phyloP scores from a whole-genome alignment of 2,113 vertebrate genomes.

The Pterophyllum scalare region DNA sequence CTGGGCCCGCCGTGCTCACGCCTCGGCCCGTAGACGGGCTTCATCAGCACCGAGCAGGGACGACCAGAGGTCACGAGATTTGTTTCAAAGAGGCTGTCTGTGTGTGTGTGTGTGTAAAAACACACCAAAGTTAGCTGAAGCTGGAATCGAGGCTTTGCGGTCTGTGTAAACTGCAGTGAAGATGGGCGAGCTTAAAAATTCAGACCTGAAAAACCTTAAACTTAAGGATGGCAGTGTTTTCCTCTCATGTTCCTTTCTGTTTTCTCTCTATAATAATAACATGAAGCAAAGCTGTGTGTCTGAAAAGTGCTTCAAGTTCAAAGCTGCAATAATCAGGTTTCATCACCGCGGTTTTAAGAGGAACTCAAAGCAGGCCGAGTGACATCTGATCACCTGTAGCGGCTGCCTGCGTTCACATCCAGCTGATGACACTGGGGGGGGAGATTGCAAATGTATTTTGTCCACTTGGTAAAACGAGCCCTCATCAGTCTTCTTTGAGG shows the following conservation, averaged over 20 bases:
- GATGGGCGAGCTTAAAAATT: neutral
- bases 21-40: slow-evolving; percentile 63
- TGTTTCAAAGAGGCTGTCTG: neutral
- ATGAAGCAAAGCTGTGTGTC: slow-evolving; percentile 20
- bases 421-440: neutral
- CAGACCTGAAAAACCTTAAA: slow-evolving; percentile 7
- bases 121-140: neutral
- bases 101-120: slow-evolving; percentile 3
- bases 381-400: neutral
- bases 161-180: slow-evolving; percentile 14
- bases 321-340: slow-evolving; percentile 41
- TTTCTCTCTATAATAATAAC: neutral
- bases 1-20: slow-evolving; percentile 20
- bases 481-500: neutral
- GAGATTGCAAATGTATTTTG: neutral
- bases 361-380: neutral
- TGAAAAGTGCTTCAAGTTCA: slow-evolving; percentile 44
- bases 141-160: neutral
- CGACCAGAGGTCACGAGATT: slow-evolving; percentile 65
- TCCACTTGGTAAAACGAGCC: neutral
- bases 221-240: neutral
- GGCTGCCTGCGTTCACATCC: neutral
- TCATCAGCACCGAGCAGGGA: slow-evolving; percentile 62
- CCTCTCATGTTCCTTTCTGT: neutral
- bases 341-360: neutral